These are phyloP conservation scores for Zoroaster sp. DNA, from an alignment of 53 echinoderm and acorn worm species.

Conservation along the genomic window DNA sequence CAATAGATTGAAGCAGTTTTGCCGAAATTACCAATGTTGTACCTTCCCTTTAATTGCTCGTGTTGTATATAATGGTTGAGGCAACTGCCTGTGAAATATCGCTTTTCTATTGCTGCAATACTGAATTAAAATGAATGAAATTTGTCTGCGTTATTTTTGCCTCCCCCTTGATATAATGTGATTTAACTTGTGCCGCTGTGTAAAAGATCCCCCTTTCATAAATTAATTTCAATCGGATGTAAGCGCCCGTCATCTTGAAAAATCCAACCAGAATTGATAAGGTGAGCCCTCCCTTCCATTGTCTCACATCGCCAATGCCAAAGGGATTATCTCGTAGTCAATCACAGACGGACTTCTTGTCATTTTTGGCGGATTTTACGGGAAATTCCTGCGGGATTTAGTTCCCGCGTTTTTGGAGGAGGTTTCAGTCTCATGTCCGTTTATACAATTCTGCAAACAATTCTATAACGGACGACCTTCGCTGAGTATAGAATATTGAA, in stretches of 20 bases:
- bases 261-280: not conserved
- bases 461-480: constrained; percentile 25
- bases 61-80: no score
- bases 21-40: no score
- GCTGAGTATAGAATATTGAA: not conserved
- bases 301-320: not conserved
- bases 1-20: no score
- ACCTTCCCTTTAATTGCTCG: no score
- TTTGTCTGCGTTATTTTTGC: not conserved
- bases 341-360: constrained; percentile 27
- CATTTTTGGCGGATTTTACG: constrained; percentile 28
- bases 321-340: constrained; percentile 10
- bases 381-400: constrained; percentile 2
- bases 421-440: not conserved
- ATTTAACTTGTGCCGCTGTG: not conserved
- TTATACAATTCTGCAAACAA: not conserved
- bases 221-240: constrained; percentile 5
- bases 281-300: not conserved
- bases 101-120: no score
- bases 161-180: not conserved
- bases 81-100: no score
- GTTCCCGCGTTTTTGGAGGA: not conserved
- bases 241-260: not conserved
- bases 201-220: not conserved
- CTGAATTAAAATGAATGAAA: no score